Evolutionary conservation across 2,113 vertebrate genomes (phyloP).

Genomic region (Carlito syrichta): DNA sequence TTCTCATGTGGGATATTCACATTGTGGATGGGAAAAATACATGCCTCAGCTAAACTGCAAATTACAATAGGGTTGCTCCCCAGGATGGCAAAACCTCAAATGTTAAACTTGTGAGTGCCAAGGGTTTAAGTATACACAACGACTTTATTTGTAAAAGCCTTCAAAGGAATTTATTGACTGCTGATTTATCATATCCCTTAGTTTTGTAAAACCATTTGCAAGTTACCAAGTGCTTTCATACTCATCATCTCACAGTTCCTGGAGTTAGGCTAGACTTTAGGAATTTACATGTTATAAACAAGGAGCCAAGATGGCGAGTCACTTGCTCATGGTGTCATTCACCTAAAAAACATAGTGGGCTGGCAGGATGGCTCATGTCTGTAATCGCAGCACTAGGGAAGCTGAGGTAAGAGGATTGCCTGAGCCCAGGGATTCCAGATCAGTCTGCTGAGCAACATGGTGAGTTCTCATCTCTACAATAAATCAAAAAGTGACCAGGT

Average conservation of each 20-base stretch:
- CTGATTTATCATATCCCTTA: background rate
- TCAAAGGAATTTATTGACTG: conserved; percentile 4
- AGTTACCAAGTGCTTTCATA: background rate
- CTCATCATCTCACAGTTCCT: background rate
- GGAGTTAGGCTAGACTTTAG: background rate
- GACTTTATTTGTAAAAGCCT: conserved; percentile 30
- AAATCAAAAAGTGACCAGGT: too few relatives aligned
- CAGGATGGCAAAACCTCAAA: conserved; percentile 21
- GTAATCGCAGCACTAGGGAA: too few relatives aligned
- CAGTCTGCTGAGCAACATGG: too few relatives aligned
- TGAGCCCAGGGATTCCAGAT: too few relatives aligned
- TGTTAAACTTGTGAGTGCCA: background rate
- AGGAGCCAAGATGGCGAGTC: background rate
- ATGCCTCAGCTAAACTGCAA: background rate
- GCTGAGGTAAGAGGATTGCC: too few relatives aligned
- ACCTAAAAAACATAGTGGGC: background rate
- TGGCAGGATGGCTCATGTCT: too few relatives aligned
- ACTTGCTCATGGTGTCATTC: background rate
- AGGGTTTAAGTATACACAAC: conserved; percentile 29
- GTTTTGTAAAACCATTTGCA: conserved; percentile 8
- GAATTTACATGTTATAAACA: background rate
- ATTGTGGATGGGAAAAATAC: background rate
- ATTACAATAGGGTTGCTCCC: background rate
- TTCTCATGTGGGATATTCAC: background rate
- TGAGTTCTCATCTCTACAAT: too few relatives aligned